phyloP scores from a whole-genome alignment of 2,888 invertebrate genomes.

The Calameuta idolon region DNA sequence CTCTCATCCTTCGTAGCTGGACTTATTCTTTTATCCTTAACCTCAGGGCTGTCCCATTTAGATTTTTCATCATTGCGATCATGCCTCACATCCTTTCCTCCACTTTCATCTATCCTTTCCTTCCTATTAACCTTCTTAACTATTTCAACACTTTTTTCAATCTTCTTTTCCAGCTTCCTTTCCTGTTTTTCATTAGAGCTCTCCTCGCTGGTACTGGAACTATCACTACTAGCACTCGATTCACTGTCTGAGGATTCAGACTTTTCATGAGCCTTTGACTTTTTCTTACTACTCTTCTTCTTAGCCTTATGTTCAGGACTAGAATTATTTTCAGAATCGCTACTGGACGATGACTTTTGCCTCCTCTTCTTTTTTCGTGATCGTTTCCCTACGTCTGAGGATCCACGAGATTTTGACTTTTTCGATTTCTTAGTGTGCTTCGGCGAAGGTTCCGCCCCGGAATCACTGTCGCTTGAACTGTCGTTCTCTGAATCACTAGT shows the following conservation, averaged over 20 bases:
- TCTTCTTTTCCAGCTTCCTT: neutral
- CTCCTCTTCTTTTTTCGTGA: neutral
- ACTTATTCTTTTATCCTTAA: neutral
- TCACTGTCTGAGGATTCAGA: neutral
- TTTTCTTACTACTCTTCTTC: neutral
- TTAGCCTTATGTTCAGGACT: neutral
- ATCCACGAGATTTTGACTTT: neutral
- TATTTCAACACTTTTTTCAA: neutral
- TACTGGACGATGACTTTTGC: neutral
- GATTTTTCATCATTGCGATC: constrained; percentile 13
- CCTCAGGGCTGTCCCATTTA: constrained; percentile 18
- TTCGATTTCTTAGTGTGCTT: constrained; percentile 9
- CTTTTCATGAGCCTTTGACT: neutral
- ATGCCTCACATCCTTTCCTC: neutral
- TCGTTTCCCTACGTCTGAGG: neutral
- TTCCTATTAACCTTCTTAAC: neutral
- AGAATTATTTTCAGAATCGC: neutral
- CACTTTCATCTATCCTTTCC: neutral
- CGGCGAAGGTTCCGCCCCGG: constrained; percentile 4
- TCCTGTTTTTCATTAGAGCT: neutral
- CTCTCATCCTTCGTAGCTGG: neutral
- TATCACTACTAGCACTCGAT: neutral
- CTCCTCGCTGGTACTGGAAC: neutral
- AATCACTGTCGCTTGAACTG: constrained; percentile 6
- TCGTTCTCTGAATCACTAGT: constrained; percentile 8